Conservation (phyloP, 2,888 invertebrate genomes). For the Halocaridina rubra region DNA sequence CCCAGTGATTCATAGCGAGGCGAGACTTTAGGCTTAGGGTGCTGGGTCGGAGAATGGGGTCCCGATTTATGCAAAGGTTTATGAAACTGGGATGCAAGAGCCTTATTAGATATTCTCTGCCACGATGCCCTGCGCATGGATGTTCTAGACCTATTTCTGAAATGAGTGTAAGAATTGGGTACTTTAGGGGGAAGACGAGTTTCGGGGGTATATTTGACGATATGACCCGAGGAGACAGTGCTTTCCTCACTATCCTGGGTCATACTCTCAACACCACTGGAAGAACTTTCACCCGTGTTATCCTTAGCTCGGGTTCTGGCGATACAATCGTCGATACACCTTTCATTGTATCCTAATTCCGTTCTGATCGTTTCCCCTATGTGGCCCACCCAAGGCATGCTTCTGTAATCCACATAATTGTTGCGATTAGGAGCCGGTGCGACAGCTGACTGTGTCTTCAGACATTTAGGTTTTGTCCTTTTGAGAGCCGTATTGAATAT, state of each 20-base stretch:
- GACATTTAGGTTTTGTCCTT: slow-evolving; percentile 41
- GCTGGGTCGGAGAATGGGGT: neutral
- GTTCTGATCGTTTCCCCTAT: neutral
- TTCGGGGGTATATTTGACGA: neutral
- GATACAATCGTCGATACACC: slow-evolving; percentile 53
- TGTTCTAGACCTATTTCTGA: neutral
- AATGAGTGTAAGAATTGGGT: neutral
- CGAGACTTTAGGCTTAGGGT: neutral
- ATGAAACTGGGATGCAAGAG: neutral
- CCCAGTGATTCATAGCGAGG: no score
- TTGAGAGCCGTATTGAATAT: slow-evolving; percentile 53
- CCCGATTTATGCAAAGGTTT: neutral
- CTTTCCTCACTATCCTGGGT: slow-evolving; percentile 28
- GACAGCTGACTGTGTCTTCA: neutral
- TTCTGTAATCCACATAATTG: slow-evolving; percentile 47
- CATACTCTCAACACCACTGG: slow-evolving; percentile 49
- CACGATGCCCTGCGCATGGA: neutral
- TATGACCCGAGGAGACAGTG: neutral
- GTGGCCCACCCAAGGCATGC: slow-evolving; percentile 12
- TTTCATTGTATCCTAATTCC: slow-evolving; percentile 38
- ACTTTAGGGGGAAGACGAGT: neutral
- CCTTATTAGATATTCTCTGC: neutral
- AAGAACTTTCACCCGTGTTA: slow-evolving; percentile 33
- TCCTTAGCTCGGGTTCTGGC: neutral
- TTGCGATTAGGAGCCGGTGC: slow-evolving; percentile 4